A percentile compares a stretch with the other conserved stretches of the same genome.
Evolutionary conservation across 2,797 vertebrate species (phyloP).

Genomic region (Gallinago solitaria): DNA sequence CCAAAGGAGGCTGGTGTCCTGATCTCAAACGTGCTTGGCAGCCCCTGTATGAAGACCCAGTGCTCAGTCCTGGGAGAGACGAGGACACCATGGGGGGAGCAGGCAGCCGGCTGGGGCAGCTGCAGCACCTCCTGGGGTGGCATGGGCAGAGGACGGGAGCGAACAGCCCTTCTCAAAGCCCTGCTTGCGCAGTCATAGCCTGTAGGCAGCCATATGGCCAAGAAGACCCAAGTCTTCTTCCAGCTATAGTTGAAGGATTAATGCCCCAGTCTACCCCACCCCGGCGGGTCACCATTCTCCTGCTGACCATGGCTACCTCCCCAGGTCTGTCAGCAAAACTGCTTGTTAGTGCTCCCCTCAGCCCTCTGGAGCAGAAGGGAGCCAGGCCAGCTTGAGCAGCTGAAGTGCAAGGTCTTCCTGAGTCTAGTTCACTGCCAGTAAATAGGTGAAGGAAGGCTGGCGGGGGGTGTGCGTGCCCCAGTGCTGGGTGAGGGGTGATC

Average conservation of each 20-base stretch:
- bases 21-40: not conserved
- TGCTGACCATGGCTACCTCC: not conserved
- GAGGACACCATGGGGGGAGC: not conserved
- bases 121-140: not conserved
- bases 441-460: conserved; percentile 34
- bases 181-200: not conserved
- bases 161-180: not conserved
- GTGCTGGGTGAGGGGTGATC: not conserved
- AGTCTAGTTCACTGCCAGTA: not conserved
- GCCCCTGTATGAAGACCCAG: not conserved
- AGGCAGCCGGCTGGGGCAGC: not conserved
- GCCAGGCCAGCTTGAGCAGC: not conserved
- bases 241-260: not conserved
- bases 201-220: not conserved
- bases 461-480: fast-evolving
- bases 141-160: not conserved
- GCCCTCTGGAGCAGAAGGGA: not conserved
- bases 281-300: not conserved
- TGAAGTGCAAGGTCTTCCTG: not conserved
- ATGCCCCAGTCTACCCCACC: not conserved
- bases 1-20: not conserved
- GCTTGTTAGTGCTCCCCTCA: not conserved
- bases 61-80: not conserved
- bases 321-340: not conserved
- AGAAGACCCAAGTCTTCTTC: not conserved